Base-by-base conservation (phyloP, 2,888 invertebrate species). In the Amaurobius ferox region DNA sequence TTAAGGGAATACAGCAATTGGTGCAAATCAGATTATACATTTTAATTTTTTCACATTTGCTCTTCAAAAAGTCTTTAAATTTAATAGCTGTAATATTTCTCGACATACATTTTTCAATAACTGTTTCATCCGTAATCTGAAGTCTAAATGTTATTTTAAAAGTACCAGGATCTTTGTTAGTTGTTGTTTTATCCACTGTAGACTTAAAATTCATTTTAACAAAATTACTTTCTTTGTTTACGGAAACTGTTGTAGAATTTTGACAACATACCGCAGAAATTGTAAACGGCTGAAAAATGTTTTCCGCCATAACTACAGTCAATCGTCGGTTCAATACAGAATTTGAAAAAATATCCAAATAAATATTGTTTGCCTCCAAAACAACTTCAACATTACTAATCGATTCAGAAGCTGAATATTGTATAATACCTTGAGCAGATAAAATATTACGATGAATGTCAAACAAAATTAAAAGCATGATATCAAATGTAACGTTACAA, bases 391-490 rank as follows among this genome's bases (percentile, higher is more conserved):
- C 1, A 9, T 28, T 40, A 23, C 13, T 19, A 3, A 66, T n/a
- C 3, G n/a, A 28, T 30, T 66, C 28, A 0, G 29, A 30, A 40
- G 40, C 28, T 19, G 7, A 9, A 68, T 28, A 68, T 40, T 26
- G 16, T 16, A 68, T 11, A 13, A 19, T 23, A 16, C 35, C n/a
- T 13, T 68, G 39, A 3, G 40, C 68, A 1, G 39, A 68, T 68
- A 68, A 68, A 40, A 68, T 68, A 68, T 68, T 68, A 13, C 40
- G 23, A 68, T 68, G 68, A 40, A 68, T 35, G 40, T 68, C 68
- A 13, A 68, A 3, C 6, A 40, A n/a, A 68, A 68, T 16, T 16
- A 35, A 40, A 1, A 68, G 28, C 66, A 66, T 66, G 28, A n/a
- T n/a, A n/a, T n/a, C n/a, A n/a, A n/a, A n/a, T n/a, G n/a, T n/a